Percentiles rank a stretch among this genome's conserved stretches.
phyloP scores from a whole-genome alignment of 2,888 invertebrate genomes.

The Nemapogon koenigi region DNA sequence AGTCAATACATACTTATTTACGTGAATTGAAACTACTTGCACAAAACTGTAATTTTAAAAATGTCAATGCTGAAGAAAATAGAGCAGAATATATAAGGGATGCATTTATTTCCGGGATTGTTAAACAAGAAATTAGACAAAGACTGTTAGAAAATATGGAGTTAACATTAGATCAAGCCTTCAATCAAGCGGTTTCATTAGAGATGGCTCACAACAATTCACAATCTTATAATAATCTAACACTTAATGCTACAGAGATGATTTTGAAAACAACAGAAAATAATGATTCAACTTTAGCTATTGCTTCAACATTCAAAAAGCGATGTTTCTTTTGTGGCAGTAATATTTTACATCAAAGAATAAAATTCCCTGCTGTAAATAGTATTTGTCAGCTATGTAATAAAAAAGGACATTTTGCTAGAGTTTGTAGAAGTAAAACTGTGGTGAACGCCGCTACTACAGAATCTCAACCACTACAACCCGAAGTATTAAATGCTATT shows the following conservation, averaged over 20 bases:
- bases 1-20: background rate
- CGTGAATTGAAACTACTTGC: background rate
- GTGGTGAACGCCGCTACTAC: background rate
- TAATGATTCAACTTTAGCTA: background rate
- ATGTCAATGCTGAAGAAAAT: background rate
- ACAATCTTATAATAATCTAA: background rate
- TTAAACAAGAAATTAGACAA: slow-evolving; percentile 1
- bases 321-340: slow-evolving; percentile 9
- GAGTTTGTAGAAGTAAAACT: background rate
- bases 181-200: background rate
- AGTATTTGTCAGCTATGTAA: slow-evolving; percentile 1
- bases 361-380: slow-evolving; percentile 1
- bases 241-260: background rate
- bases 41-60: background rate
- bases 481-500: background rate
- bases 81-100: background rate
- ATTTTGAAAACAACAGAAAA: background rate
- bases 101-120: slow-evolving; percentile 1
- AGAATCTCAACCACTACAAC: background rate
- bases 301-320: background rate
- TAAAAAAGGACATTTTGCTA: slow-evolving; percentile 9
- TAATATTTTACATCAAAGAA: slow-evolving; percentile 5
- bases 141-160: background rate
- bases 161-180: background rate
- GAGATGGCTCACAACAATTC: background rate